Evolutionary conservation across 2,888 invertebrate species (phyloP).

Genomic region (Tipula helvola): DNA sequence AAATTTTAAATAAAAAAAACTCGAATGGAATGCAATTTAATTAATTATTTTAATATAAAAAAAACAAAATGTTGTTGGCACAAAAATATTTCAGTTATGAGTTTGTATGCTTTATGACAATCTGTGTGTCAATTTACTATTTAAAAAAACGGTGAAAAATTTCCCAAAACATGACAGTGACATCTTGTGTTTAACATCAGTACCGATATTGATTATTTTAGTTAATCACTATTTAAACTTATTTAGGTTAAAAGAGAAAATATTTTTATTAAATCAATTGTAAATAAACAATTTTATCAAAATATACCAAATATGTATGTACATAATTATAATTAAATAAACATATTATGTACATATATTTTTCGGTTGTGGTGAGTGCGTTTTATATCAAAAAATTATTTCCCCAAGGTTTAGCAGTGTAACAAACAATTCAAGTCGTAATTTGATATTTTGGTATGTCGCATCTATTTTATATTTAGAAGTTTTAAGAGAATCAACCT

Average conservation of each 20-base stretch:
- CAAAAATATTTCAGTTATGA: not conserved
- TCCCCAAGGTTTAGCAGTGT: not conserved
- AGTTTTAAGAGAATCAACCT: no score
- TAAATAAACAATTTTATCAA: not conserved
- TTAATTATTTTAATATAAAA: not conserved
- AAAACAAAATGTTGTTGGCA: not conserved
- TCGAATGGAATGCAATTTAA: not conserved
- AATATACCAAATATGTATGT: not conserved
- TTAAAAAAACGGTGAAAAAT: not conserved
- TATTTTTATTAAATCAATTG: not conserved
- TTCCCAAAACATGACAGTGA: not conserved
- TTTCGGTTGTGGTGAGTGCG: not conserved
- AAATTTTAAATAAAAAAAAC: not conserved
- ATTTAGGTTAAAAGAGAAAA: not conserved
- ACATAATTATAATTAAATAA: not conserved
- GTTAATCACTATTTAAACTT: not conserved
- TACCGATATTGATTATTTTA: not conserved
- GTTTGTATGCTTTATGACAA: not conserved
- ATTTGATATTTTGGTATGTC: no score
- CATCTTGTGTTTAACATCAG: not conserved
- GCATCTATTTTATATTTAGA: no score
- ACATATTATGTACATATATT: not conserved
- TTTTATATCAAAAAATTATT: not conserved
- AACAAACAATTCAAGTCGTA: not conserved
- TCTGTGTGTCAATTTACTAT: not conserved